Conservation (phyloP, 2,888 invertebrate genomes). For the Stenotaenia linearis region DNA sequence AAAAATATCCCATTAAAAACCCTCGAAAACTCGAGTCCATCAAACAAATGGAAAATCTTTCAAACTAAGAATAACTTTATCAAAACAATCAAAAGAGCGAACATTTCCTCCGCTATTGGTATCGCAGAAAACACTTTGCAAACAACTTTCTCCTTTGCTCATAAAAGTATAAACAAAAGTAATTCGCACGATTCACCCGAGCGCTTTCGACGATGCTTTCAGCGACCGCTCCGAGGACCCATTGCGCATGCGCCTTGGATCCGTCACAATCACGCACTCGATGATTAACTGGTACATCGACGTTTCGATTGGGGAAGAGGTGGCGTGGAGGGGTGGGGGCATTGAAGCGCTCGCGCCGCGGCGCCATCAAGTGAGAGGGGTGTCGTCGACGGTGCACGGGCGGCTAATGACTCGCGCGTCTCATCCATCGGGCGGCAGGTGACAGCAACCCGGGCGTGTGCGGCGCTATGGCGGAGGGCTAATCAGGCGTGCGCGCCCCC, state of each 20-base stretch:
- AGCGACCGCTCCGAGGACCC: background rate
- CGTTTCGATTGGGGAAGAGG: slow-evolving; percentile 8
- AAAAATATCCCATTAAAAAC: no score
- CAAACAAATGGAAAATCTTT: no score
- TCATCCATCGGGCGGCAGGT: slow-evolving; percentile 26
- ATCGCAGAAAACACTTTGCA: slow-evolving; percentile 4
- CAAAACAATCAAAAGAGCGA: background rate
- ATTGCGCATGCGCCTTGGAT: background rate
- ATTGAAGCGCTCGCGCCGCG: background rate
- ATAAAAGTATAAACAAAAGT: slow-evolving; percentile 26
- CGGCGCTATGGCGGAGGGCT: background rate
- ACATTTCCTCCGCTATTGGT: background rate
- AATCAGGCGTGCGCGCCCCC: slow-evolving; percentile 23
- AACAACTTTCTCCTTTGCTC: background rate
- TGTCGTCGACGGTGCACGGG: slow-evolving; percentile 16
- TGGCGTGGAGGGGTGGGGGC: background rate
- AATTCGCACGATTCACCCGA: slow-evolving; percentile 17
- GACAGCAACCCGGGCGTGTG: slow-evolving; percentile 6
- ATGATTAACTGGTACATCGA: slow-evolving; percentile 23
- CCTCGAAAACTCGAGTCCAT: no score
- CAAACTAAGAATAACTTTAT: background rate
- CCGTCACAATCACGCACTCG: slow-evolving; percentile 24
- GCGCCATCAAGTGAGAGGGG: slow-evolving; percentile 22
- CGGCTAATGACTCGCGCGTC: slow-evolving; percentile 20
- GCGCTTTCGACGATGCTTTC: background rate